Evolutionary conservation across 2,113 vertebrate species (phyloP).

Genomic region (Corapipo altera): DNA sequence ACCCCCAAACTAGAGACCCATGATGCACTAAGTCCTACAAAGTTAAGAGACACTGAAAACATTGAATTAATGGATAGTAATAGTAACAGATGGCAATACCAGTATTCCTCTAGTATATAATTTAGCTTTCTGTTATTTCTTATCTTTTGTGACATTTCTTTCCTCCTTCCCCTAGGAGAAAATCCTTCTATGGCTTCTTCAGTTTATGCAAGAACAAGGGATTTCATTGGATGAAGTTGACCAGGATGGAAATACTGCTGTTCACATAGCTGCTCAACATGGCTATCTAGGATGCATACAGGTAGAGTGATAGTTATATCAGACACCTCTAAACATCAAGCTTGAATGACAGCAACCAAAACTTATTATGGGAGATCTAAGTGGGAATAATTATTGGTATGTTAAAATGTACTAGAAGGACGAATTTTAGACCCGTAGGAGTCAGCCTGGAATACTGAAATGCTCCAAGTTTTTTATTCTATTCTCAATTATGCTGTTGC

Average conservation of each 20-base stretch:
- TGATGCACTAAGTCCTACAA: background rate
- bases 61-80: background rate
- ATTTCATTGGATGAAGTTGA: conserved; percentile 96
- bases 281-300: conserved; percentile 95
- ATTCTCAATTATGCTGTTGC: background rate
- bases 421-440: background rate
- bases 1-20: background rate
- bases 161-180: conserved; percentile 81
- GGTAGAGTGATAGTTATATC: conserved; percentile 66
- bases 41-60: background rate
- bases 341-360: background rate
- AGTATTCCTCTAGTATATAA: background rate
- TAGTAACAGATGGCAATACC: background rate
- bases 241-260: conserved; percentile 92
- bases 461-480: background rate
- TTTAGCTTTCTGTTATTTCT: background rate
- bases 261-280: conserved; percentile 90
- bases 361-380: background rate
- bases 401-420: background rate
- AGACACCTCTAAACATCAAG: background rate
- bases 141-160: background rate
- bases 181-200: conserved; percentile 95
- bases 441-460: background rate
- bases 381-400: background rate
- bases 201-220: conserved; percentile 99